phyloP scores from a whole-genome alignment of 2,888 invertebrate species.

The Tetanocera ferruginea region DNA sequence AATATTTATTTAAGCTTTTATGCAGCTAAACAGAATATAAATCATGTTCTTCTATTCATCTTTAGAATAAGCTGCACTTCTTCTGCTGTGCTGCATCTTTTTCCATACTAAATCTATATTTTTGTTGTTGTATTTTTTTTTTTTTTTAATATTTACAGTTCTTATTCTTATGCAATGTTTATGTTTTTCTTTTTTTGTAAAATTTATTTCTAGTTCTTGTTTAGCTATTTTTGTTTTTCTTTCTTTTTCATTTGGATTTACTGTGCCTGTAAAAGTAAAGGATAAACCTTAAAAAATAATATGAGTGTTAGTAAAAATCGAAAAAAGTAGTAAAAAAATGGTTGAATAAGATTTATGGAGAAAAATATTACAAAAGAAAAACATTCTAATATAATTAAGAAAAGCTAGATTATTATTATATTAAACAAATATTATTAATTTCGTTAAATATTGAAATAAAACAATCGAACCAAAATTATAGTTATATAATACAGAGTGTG shows the following conservation, averaged over 20 bases:
- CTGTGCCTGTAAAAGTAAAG: conserved; percentile 71
- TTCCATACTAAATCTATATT: conserved; percentile 36
- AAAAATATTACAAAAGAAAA: conserved; percentile 39
- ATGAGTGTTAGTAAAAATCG: conserved; percentile 70
- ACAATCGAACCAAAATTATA: neutral
- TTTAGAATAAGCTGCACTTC: too few species aligned
- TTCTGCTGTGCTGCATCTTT: conserved; percentile 20
- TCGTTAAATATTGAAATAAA: neutral
- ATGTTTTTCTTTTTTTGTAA: conserved; percentile 49
- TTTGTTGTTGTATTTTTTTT: conserved; percentile 32
- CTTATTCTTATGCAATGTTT: conserved; percentile 52
- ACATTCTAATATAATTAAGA: conserved; percentile 26
- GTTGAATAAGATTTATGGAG: conserved; percentile 47
- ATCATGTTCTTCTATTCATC: too few species aligned
- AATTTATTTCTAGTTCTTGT: conserved; percentile 44
- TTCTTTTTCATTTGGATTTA: conserved; percentile 60
- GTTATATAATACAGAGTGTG: too few species aligned
- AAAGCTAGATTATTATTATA: neutral
- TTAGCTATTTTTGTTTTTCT: conserved; percentile 56
- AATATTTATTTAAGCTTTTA: conserved; percentile 29
- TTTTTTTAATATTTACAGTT: conserved; percentile 51
- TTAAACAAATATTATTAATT: neutral
- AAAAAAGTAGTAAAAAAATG: conserved; percentile 68
- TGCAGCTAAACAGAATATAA: conserved; percentile 15
- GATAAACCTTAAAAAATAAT: conserved; percentile 71